Conservation (phyloP, 2,113 vertebrate species). For the Seriola dumerili region DNA sequence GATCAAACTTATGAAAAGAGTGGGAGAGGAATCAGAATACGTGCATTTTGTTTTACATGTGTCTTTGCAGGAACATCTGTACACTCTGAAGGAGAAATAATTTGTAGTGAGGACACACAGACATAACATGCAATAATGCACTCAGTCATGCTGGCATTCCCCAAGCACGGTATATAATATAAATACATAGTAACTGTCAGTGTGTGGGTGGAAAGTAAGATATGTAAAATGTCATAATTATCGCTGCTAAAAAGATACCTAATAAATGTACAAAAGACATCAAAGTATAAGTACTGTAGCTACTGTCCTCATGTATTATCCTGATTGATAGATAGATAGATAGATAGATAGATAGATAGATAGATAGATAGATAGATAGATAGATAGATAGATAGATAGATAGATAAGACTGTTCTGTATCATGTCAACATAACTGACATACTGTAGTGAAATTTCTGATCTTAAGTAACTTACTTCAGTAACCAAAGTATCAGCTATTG, state of each 20-base stretch:
- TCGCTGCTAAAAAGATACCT: too few species aligned
- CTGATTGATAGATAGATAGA: too few species aligned
- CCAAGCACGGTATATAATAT: not conserved
- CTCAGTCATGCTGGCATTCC: too few species aligned
- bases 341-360: too few species aligned
- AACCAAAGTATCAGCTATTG: not conserved
- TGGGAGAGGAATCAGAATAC: not conserved
- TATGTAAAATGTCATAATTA: not conserved
- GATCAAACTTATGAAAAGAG: conserved; percentile 10
- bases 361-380: too few species aligned
- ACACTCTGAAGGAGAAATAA: not conserved
- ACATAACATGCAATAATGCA: not conserved
- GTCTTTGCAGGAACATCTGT: not conserved
- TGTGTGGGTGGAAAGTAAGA: too few species aligned
- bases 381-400: too few species aligned
- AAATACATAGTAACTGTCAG: too few species aligned
- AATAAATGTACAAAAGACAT: too few species aligned
- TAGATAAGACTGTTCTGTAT: not conserved
- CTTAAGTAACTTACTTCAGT: not conserved
- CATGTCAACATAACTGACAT: not conserved
- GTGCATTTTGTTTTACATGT: not conserved
- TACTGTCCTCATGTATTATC: too few species aligned
- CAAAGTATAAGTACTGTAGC: too few species aligned
- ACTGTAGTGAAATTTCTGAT: not conserved
- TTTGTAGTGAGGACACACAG: not conserved